Base-by-base conservation (phyloP, 2,888 invertebrate genomes). In the Dynastes grantii region DNA sequence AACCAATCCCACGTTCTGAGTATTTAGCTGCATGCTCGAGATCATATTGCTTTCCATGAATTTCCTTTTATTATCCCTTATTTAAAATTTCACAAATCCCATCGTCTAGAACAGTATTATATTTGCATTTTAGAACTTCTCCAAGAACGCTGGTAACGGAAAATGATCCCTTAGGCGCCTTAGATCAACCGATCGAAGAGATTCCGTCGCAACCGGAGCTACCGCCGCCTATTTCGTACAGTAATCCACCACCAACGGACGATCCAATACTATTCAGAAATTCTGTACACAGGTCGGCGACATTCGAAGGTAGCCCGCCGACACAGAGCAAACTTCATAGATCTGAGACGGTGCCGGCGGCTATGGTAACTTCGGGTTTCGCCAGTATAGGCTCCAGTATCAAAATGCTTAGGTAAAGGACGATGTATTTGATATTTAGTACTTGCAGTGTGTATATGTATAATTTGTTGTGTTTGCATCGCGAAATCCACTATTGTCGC, bases 141-240 rank as follows among this genome's bases (percentile, higher is more conserved):
- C 94, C 94, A 51, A 91, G 96, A 78, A 97, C 96, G 2, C 95
- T 96, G 0, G 97, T 98, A 0, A 95, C 97, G 0, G 93, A 96
- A 85, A 97, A 97, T 88, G 98, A 98, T 90, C 98, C 98, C 0
- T 90, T 98, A 29, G 98, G 97, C 5, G 96, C 97, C 3, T 90
- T 97, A 1, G 88, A 91, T 78, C 90, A 88, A 73, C 87, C 86
- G 1, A 71, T 80, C 8, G 67, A 77, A 63, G 71, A 78, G 32
- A 79, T 80, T 85, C 78, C 83, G 37, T 82, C 83, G 16, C 81
- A 86, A 85, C 27, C 89, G 87, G 53, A 88, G 87, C 81, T 76
- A 51, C 80, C 68, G 88, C 90, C 88, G 88, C 90, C 81, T 45
- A 73, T 77, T 78, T 73, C 67, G 73, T 78, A 81, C 80, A 79